phyloP scores from a whole-genome alignment of 2,113 vertebrate genomes.

The Microtus richardsoni region DNA sequence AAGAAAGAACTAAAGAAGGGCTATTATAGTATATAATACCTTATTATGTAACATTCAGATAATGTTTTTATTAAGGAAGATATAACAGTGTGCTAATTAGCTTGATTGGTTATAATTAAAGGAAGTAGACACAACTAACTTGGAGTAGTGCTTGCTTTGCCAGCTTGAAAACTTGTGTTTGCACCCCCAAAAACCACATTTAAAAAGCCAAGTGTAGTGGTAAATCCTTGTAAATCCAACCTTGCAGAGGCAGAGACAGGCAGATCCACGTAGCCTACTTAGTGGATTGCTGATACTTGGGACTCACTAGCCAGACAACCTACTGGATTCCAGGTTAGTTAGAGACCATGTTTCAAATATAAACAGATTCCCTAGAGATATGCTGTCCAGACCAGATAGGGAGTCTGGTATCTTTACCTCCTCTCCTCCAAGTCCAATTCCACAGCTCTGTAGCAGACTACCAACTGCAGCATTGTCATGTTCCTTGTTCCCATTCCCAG shows the following conservation, averaged over 20 bases:
- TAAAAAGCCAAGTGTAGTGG: too few relatives aligned
- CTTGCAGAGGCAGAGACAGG: not conserved
- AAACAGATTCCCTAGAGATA: not conserved
- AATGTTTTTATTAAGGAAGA: slow-evolving; percentile 31
- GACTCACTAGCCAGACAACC: not conserved
- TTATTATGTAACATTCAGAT: not conserved
- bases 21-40: not conserved
- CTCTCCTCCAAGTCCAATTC: not conserved
- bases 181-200: not conserved
- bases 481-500: not conserved
- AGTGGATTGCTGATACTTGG: not conserved
- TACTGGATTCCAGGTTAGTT: not conserved
- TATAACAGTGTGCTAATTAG: not conserved
- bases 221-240: not conserved
- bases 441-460: not conserved
- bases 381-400: rapidly evolving
- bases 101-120: not conserved
- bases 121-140: not conserved
- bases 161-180: too few relatives aligned
- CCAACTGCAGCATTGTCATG: too few relatives aligned
- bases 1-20: not conserved
- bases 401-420: not conserved
- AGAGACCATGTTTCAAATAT: not conserved
- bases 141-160: not conserved
- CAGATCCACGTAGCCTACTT: not conserved